phyloP scores from a whole-genome alignment of 53 echinoderm and acorn worm species.

The Crossaster papposus region DNA sequence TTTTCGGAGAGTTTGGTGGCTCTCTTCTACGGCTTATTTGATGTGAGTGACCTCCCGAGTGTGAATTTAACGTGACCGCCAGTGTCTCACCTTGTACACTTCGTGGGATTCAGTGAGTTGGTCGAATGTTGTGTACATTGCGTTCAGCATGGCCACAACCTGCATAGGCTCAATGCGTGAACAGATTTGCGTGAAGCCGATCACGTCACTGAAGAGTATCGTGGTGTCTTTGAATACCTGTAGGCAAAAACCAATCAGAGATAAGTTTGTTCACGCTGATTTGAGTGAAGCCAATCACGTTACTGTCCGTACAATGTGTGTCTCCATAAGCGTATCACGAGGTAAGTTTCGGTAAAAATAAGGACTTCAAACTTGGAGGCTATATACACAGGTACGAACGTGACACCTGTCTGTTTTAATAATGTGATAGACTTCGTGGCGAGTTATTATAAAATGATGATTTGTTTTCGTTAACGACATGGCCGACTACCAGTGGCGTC shows the following conservation, averaged over 20 bases:
- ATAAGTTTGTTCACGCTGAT: neutral
- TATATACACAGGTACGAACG: no score
- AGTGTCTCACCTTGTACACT: constrained; percentile 84
- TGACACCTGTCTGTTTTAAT: no score
- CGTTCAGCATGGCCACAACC: constrained; percentile 93
- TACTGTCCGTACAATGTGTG: no score
- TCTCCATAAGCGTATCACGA: no score
- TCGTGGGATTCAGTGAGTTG: constrained; percentile 81
- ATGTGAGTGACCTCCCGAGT: no score
- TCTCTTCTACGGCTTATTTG: neutral
- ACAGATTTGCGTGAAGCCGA: constrained; percentile 93
- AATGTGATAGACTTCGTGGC: no score
- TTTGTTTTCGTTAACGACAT: neutral
- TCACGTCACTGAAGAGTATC: constrained; percentile 92
- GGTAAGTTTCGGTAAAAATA: no score
- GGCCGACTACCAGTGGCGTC: neutral
- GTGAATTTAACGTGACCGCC: neutral
- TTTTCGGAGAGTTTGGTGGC: no score
- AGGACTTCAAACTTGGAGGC: no score
- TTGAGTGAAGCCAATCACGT: neutral
- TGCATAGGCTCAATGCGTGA: constrained; percentile 91
- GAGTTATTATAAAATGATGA: no score
- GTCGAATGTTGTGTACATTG: constrained; percentile 94
- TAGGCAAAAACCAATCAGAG: neutral
- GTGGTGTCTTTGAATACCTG: constrained; percentile 86